Evolutionary conservation across 2,888 invertebrate genomes (phyloP).

Genomic region (Tachystola acroxantha): DNA sequence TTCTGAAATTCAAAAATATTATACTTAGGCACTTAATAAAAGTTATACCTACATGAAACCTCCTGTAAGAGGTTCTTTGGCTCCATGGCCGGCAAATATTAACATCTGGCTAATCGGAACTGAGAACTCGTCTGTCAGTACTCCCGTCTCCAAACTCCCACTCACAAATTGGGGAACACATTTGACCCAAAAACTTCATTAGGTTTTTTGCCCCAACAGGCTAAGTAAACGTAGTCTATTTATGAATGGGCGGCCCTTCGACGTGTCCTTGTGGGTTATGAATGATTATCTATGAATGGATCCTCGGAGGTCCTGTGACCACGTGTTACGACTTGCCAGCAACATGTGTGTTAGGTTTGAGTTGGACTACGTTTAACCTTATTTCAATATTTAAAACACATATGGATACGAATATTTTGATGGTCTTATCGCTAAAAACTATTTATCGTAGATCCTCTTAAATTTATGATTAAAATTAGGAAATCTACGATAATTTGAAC

Average conservation of each 20-base stretch:
- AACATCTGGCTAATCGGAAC: conserved; percentile 55
- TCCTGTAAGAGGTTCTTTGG: background rate
- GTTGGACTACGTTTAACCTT: too few relatives aligned
- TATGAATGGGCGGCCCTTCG: conserved; percentile 50
- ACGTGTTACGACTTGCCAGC: background rate
- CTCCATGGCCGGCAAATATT: background rate
- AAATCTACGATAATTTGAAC: too few relatives aligned
- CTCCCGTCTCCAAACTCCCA: conserved; percentile 23
- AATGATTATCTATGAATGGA: conserved; percentile 38
- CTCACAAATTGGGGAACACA: conserved; percentile 38
- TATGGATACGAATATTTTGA: too few relatives aligned
- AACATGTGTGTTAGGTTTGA: too few relatives aligned
- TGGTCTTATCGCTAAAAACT: too few relatives aligned
- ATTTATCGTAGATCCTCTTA: too few relatives aligned
- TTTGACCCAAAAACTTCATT: conserved; percentile 41
- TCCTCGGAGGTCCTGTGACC: conserved; percentile 9
- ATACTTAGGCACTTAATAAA: too few relatives aligned
- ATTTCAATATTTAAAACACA: too few relatives aligned
- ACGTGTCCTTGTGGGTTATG: conserved; percentile 46
- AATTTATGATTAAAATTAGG: too few relatives aligned
- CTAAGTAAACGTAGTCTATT: conserved; percentile 28
- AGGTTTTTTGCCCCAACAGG: conserved; percentile 38
- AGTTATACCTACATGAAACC: too few relatives aligned
- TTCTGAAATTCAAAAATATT: too few relatives aligned
- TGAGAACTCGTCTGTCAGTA: conserved; percentile 40